A percentile compares a stretch with the other conserved stretches of the same genome.
These are phyloP conservation scores for Morus bassanus DNA, from an alignment of 2,797 vertebrate genomes.

Conservation along the genomic window DNA sequence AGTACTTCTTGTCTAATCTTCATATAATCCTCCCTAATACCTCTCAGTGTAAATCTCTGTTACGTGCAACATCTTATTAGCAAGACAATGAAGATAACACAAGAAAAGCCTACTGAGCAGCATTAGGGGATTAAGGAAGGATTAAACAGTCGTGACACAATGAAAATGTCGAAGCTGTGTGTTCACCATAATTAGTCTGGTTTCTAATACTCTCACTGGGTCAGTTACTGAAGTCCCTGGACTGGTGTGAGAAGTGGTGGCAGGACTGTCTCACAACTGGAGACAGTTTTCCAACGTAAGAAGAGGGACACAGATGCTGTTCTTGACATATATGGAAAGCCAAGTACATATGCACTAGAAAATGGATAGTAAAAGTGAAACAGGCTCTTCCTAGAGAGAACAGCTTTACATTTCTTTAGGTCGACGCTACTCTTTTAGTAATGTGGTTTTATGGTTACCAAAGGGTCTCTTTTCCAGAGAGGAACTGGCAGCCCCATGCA, in stretches of 20 bases:
- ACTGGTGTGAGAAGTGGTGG: neutral
- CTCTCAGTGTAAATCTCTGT: conserved; percentile 47
- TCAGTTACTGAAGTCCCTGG: neutral
- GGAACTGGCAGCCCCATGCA: neutral
- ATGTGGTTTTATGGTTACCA: neutral
- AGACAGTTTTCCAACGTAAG: rapidly evolving
- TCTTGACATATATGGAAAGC: rapidly evolving
- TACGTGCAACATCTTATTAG: conserved; percentile 40
- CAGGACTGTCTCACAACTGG: neutral
- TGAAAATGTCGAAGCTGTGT: neutral
- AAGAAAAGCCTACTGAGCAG: conserved; percentile 1
- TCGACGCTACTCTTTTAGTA: neutral
- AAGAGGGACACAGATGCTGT: rapidly evolving
- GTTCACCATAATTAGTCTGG: neutral
- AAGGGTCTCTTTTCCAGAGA: neutral
- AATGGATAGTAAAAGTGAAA: neutral
- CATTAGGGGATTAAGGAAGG: conserved; percentile 17
- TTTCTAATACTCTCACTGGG: neutral
- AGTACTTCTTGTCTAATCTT: conserved; percentile 43
- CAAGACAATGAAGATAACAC: conserved; percentile 44
- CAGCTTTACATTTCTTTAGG: neutral
- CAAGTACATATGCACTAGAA: neutral
- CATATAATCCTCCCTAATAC: conserved; percentile 62
- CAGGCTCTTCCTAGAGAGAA: neutral
- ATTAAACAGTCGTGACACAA: conserved; percentile 46